Conservation (phyloP, 2,888 invertebrate genomes). For the Andrena bicolor region DNA sequence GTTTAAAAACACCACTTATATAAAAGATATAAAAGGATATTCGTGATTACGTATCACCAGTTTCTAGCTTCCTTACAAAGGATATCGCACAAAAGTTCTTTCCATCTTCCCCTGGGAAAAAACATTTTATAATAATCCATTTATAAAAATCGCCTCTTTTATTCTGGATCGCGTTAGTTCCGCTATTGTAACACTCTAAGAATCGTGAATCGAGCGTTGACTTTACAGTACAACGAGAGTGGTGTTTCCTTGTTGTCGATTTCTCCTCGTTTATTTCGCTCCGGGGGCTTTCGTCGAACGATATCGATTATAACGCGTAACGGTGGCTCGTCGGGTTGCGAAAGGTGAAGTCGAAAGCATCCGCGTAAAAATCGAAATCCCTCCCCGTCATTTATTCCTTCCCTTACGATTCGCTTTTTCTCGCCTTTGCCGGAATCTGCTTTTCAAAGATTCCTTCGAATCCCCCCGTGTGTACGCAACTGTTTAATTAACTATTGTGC, state of each 20-base stretch:
- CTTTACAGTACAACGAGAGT: constrained; percentile 14
- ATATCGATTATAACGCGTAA: constrained; percentile 45
- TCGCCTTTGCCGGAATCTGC: constrained; percentile 7
- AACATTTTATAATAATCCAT: too few species aligned
- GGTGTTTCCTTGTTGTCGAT: constrained; percentile 18
- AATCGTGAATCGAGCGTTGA: not conserved
- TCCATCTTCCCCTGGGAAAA: too few species aligned
- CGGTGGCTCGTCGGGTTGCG: not conserved
- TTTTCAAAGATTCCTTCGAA: constrained; percentile 24
- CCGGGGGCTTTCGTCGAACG: constrained; percentile 13
- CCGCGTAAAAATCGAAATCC: constrained; percentile 21
- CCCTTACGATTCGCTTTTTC: constrained; percentile 4
- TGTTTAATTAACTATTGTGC: constrained; percentile 41
- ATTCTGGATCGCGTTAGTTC: not conserved
- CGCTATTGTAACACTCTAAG: not conserved
- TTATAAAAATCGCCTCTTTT: not conserved
- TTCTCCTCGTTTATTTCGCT: constrained; percentile 19
- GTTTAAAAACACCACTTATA: too few species aligned
- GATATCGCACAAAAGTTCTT: too few species aligned
- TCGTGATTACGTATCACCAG: too few species aligned
- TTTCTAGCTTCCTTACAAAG: too few species aligned
- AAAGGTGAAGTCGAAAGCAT: constrained; percentile 15
- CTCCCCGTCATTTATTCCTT: constrained; percentile 15
- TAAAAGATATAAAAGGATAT: too few species aligned
- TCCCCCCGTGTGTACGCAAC: not conserved